These are phyloP conservation scores for Gobiocypris rarus DNA, from an alignment of 2,113 vertebrate genomes.

Conservation along the genomic window DNA sequence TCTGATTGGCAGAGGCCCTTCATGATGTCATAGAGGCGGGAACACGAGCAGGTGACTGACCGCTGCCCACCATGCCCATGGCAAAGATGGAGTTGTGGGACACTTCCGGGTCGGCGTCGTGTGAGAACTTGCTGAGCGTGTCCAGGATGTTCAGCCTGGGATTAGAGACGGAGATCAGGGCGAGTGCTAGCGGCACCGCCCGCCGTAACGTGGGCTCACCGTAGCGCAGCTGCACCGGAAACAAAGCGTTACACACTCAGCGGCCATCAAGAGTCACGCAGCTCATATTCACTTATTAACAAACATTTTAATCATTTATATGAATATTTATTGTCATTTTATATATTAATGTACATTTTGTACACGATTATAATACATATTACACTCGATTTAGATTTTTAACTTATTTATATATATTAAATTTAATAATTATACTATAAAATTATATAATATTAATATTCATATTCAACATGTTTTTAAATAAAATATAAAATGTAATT, in stretches of 20 bases:
- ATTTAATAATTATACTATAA: no score
- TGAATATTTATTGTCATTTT: no score
- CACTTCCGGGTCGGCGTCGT: conserved; percentile 95
- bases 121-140: conserved; percentile 98
- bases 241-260: neutral
- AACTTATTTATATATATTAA: no score
- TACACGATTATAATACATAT: no score
- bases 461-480: no score
- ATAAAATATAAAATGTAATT: no score
- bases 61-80: conserved; percentile 99
- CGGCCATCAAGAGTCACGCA: no score
- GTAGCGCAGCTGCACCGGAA: conserved; percentile 84
- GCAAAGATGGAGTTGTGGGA: conserved; percentile 99
- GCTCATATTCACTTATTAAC: no score
- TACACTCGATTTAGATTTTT: no score
- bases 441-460: no score
- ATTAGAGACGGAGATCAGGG: conserved; percentile 96
- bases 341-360: no score
- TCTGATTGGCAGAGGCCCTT: neutral
- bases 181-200: conserved; percentile 93
- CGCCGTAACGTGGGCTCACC: conserved; percentile 95
- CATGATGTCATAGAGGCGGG: neutral
- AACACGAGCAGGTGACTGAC: conserved; percentile 74
- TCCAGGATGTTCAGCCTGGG: conserved; percentile 96
- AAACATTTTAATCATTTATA: no score